phyloP scores from a whole-genome alignment of 2,797 vertebrate species.

The Chiloscyllium punctatum region DNA sequence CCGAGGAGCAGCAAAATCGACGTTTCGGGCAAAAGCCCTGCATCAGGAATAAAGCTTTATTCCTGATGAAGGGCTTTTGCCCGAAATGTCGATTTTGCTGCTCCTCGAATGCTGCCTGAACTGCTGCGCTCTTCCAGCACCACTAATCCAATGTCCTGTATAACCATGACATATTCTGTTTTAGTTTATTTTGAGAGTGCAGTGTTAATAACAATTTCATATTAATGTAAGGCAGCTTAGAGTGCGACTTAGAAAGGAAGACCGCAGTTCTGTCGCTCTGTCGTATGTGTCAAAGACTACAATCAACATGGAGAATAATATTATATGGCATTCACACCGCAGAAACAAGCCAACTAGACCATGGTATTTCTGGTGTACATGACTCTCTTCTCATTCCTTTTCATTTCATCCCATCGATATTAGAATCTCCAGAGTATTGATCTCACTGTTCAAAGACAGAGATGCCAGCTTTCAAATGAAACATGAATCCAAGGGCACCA shows the following conservation, averaged over 20 bases:
- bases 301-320: background rate
- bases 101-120: too few species aligned
- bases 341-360: background rate
- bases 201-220: background rate
- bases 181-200: background rate
- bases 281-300: background rate
- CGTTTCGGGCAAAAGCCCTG: too few species aligned
- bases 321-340: background rate
- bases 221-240: background rate
- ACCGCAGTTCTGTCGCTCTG: background rate
- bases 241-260: background rate
- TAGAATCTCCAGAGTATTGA: background rate
- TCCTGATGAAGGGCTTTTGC: too few species aligned
- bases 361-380: background rate
- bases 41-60: too few species aligned
- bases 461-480: background rate
- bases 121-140: too few species aligned
- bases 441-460: background rate
- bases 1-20: too few species aligned
- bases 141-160: too few species aligned
- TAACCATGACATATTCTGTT: background rate
- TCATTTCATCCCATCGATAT: background rate
- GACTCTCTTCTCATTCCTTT: background rate
- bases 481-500: background rate
- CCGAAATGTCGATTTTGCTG: too few species aligned